Evolutionary conservation across 2,888 invertebrate genomes (phyloP).

Genomic region (Megaustenia siamemsis): DNA sequence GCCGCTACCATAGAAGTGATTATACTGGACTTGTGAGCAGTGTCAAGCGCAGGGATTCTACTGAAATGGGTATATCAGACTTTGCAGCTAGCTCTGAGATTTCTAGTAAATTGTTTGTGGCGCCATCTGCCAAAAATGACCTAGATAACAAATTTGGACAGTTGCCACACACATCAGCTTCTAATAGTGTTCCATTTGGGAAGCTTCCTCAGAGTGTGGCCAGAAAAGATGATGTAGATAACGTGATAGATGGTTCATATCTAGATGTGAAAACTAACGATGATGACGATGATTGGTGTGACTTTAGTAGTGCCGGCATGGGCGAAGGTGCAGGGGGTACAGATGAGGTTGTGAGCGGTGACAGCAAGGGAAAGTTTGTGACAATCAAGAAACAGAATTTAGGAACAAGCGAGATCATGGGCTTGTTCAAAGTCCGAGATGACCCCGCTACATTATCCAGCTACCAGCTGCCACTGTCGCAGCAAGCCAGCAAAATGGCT

Average conservation of each 20-base stretch:
- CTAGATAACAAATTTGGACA: background rate
- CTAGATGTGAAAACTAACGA: background rate
- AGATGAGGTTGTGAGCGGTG: background rate
- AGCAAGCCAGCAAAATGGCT: background rate
- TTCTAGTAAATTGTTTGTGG: background rate
- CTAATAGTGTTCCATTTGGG: background rate
- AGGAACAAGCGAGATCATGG: conserved; percentile 66
- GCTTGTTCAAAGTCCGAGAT: conserved; percentile 69
- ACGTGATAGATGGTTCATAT: background rate
- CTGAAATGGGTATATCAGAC: background rate
- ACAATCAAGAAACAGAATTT: conserved; percentile 68
- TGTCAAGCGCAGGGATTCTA: background rate
- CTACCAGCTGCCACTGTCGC: conserved; percentile 53
- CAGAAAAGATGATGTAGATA: background rate
- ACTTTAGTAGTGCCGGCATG: conserved; percentile 29
- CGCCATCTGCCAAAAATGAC: background rate
- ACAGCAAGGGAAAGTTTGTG: conserved; percentile 52
- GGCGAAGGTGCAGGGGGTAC: background rate
- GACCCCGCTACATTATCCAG: conserved; percentile 61
- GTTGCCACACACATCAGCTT: background rate
- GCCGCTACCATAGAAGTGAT: background rate
- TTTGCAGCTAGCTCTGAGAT: background rate
- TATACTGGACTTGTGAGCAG: background rate
- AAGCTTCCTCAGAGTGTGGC: background rate
- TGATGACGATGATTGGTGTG: conserved; percentile 42